A percentile compares a stretch with the other conserved stretches of the same genome.
phyloP scores from a whole-genome alignment of 2,797 vertebrate genomes.

The Sphenodon punctatus region DNA sequence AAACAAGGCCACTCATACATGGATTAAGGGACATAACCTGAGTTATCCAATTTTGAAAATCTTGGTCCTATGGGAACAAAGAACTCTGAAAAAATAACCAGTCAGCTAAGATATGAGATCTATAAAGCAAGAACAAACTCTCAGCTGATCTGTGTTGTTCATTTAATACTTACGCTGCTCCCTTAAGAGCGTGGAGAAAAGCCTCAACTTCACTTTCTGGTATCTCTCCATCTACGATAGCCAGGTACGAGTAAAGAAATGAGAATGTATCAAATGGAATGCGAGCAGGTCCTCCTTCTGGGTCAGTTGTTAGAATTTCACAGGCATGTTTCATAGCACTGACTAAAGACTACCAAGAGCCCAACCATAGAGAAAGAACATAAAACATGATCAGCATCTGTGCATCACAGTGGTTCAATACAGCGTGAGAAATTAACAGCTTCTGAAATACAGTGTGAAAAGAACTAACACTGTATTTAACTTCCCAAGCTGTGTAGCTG shows the following conservation, averaged over 20 bases:
- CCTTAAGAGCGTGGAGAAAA: constrained; percentile 75
- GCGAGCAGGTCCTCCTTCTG: constrained; percentile 78
- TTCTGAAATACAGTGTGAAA: background rate
- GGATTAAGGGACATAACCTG: background rate
- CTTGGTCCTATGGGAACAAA: background rate
- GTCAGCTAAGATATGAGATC: background rate
- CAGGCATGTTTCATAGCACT: constrained; percentile 83
- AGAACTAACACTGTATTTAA: background rate
- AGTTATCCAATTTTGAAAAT: background rate
- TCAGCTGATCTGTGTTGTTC: background rate
- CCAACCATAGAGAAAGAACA: background rate
- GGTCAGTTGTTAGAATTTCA: constrained; percentile 85
- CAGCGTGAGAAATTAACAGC: background rate
- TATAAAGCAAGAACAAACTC: background rate
- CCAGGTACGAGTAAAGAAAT: constrained; percentile 84
- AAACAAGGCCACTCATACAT: too few species aligned
- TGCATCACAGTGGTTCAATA: background rate
- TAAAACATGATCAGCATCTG: background rate
- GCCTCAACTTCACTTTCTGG: constrained; percentile 54
- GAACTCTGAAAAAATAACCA: background rate
- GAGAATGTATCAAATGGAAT: constrained; percentile 82
- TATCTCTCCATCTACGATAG: constrained; percentile 78
- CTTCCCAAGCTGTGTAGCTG: background rate
- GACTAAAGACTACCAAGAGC: constrained; percentile 71
- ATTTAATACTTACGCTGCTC: constrained; percentile 73